Evolutionary conservation across 2,797 vertebrate genomes (phyloP).

Genomic region (Pantherophis vulpinus): DNA sequence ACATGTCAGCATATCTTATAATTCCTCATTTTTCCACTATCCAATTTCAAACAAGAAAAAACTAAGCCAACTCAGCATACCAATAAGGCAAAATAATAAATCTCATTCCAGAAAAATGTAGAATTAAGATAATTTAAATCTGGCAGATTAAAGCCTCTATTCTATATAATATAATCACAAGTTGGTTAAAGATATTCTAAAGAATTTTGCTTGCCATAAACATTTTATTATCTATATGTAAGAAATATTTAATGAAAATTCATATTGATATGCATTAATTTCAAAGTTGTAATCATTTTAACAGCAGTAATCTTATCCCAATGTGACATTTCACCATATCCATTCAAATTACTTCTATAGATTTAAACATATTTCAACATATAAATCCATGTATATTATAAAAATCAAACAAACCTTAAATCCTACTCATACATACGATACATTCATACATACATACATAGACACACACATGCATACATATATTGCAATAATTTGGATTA

Average conservation of each 20-base stretch:
- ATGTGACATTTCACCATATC: not conserved
- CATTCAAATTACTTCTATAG: not conserved
- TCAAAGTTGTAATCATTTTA: not conserved
- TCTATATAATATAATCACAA: not conserved
- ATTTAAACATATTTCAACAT: not conserved
- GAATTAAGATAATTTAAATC: not conserved
- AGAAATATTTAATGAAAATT: not conserved
- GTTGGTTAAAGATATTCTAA: not conserved
- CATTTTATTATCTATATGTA: not conserved
- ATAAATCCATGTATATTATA: not conserved
- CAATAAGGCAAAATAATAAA: not conserved
- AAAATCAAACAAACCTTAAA: not conserved
- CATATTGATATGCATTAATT: not conserved
- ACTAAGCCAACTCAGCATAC: not conserved
- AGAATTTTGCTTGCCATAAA: not conserved
- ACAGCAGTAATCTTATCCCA: not conserved
- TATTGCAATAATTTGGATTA: not conserved
- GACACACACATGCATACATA: not conserved
- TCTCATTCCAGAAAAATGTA: not conserved
- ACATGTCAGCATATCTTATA: not conserved
- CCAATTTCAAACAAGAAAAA: not conserved
- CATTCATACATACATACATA: not conserved
- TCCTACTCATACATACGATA: not conserved
- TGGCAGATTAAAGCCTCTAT: not conserved
- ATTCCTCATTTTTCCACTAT: not conserved